These are phyloP conservation scores for Microcebus lehilahytsara DNA, from an alignment of 2,113 vertebrate species.

Conservation along the genomic window DNA sequence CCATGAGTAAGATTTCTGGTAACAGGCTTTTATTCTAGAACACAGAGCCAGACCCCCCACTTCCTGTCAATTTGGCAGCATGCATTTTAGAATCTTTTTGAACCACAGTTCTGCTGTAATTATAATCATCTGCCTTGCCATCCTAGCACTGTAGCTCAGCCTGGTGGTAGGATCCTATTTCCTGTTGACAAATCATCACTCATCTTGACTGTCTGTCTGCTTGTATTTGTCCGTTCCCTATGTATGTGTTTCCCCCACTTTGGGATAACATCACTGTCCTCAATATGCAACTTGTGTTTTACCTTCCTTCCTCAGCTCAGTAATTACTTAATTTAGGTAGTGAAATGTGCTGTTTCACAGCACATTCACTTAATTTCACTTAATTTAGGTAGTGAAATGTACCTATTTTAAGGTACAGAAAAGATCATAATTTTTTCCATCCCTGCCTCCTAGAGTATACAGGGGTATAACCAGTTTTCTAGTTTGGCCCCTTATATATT, in stretches of 20 bases:
- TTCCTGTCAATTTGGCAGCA: neutral
- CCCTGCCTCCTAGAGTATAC: neutral
- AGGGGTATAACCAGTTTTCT: neutral
- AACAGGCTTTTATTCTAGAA: neutral
- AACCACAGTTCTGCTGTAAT: neutral
- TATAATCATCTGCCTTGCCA: neutral
- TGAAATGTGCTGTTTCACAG: neutral
- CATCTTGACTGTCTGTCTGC: neutral
- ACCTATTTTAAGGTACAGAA: neutral
- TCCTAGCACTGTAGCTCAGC: neutral
- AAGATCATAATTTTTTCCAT: no score
- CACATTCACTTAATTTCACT: no score
- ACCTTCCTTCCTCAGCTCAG: neutral
- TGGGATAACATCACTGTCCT: neutral
- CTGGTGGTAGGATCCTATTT: neutral
- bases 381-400: neutral
- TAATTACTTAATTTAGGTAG: neutral
- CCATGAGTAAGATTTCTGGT: neutral
- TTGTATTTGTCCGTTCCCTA: neutral
- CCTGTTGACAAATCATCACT: neutral
- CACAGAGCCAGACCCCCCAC: fast-evolving
- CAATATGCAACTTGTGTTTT: neutral
- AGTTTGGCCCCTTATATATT: neutral
- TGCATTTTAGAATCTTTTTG: neutral
- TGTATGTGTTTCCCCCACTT: neutral